Conservation (phyloP, 2,113 vertebrate species). For the Antechinus stuartii region DNA sequence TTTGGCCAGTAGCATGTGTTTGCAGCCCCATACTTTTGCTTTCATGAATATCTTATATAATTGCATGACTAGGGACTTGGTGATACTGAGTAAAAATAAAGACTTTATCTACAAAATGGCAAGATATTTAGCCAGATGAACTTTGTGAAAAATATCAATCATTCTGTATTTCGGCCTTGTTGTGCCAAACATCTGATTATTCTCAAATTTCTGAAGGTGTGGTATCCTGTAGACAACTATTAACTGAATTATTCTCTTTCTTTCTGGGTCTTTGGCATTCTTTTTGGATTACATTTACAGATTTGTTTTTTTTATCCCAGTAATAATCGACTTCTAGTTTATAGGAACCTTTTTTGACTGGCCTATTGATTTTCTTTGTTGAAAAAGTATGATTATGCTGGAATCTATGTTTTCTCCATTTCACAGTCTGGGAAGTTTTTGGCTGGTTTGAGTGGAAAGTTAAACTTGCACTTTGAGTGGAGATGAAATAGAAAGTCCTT, state of each 20-base stretch:
- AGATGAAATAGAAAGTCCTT: conserved; percentile 74
- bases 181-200: not conserved
- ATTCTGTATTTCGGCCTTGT: not conserved
- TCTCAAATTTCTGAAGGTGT: not conserved
- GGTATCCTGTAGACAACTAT: not conserved
- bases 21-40: not conserved
- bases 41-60: not conserved
- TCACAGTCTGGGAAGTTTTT: conserved; percentile 75
- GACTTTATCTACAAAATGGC: not conserved
- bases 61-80: not conserved
- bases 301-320: not conserved
- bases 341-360: conserved; percentile 23
- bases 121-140: not conserved
- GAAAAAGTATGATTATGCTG: conserved; percentile 60
- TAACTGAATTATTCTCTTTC: not conserved
- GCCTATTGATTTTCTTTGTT: conserved; percentile 42
- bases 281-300: not conserved
- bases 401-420: conserved; percentile 77
- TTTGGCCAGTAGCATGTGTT: not conserved
- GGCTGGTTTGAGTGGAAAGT: conserved; percentile 82
- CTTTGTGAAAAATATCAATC: not conserved
- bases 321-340: not conserved
- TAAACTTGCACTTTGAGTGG: conserved; percentile 70
- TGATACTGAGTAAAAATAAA: not conserved
- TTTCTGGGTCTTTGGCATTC: not conserved